Conservation (phyloP, 2,113 vertebrate species). For the Notarius quadriscutis region DNA sequence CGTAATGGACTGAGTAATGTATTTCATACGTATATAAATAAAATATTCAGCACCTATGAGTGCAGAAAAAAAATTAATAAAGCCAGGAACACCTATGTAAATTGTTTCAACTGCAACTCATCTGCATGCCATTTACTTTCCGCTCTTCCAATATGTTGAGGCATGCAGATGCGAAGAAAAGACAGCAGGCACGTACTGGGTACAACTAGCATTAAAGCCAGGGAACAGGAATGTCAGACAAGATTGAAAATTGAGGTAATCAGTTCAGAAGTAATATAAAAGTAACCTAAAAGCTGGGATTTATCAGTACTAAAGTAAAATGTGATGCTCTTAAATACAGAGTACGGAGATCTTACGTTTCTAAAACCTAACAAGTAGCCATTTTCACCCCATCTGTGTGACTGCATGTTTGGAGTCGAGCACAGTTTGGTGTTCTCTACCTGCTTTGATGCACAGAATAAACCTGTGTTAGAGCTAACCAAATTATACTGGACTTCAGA, state of each 20-base stretch:
- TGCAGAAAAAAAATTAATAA: not conserved
- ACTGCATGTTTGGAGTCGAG: not conserved
- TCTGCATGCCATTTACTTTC: not conserved
- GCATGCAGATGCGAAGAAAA: conserved; percentile 5
- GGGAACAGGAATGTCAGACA: conserved; percentile 15
- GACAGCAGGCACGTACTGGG: not conserved
- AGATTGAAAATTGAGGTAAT: conserved; percentile 22
- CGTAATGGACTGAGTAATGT: not conserved
- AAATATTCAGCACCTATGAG: not conserved
- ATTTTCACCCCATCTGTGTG: not conserved
- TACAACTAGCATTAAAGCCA: conserved; percentile 21
- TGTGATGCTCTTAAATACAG: not conserved
- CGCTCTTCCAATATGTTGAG: not conserved
- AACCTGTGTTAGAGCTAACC: not conserved
- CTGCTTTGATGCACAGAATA: not conserved
- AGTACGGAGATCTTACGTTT: not conserved
- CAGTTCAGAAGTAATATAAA: conserved; percentile 15
- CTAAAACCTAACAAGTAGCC: not conserved
- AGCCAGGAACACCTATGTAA: not conserved
- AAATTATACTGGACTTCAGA: not conserved
- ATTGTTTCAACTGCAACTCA: not conserved
- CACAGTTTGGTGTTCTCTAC: not conserved
- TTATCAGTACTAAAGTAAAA: not conserved
- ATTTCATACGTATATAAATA: not conserved
- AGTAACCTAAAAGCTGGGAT: not conserved